Percentiles rank a stretch among this genome's conserved stretches.
phyloP scores from a whole-genome alignment of 2,113 vertebrate species.

The Cheilinus undulatus region DNA sequence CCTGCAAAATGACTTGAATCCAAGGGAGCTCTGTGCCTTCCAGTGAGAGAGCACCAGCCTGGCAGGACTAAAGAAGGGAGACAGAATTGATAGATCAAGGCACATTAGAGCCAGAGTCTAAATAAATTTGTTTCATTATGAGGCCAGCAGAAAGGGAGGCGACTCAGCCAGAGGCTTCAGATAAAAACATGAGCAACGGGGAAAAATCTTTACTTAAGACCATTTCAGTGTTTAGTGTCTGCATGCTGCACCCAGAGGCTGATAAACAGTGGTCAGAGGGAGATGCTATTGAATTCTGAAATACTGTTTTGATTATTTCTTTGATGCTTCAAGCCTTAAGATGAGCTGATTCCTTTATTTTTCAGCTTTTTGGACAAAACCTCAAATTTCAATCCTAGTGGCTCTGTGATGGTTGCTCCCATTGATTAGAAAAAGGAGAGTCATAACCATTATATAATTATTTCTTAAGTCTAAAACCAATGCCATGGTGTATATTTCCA shows the following conservation, averaged over 20 bases:
- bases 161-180: conserved; percentile 24
- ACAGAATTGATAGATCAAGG: conserved; percentile 55
- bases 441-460: too few species aligned
- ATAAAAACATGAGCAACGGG: conserved; percentile 1
- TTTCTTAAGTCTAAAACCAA: too few species aligned
- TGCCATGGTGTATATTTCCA: too few species aligned
- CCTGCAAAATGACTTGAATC: conserved; percentile 36
- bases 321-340: conserved; percentile 19
- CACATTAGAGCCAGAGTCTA: conserved; percentile 53
- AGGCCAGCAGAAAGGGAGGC: conserved; percentile 17
- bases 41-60: conserved; percentile 27
- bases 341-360: neutral
- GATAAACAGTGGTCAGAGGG: conserved; percentile 17
- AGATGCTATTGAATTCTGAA: neutral
- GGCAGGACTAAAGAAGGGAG: conserved; percentile 33
- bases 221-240: conserved; percentile 17
- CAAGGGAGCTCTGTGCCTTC: conserved; percentile 55
- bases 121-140: conserved; percentile 60
- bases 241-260: conserved; percentile 14
- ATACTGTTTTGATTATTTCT: neutral
- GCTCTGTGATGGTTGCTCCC: neutral
- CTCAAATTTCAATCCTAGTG: neutral
- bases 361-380: conserved; percentile 4
- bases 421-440: too few species aligned
- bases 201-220: conserved; percentile 22